Base-by-base conservation (phyloP, 2,888 invertebrate genomes). In the Meandrusa payeni region DNA sequence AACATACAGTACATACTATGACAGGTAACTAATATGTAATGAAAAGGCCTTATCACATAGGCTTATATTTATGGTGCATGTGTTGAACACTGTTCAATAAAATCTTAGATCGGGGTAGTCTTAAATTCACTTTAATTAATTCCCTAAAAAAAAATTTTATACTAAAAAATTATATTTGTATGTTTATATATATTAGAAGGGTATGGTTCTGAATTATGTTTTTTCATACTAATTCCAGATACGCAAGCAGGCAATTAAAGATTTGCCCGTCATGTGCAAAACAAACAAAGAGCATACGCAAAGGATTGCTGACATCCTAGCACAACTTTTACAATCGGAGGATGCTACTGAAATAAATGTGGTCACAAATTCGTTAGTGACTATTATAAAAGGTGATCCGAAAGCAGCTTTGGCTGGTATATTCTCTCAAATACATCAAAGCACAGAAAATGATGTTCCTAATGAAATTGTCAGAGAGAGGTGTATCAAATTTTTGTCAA, bases 171-270 rank as follows among this genome's bases (percentile, higher is more conserved):
- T n/a, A n/a, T n/a, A n/a, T n/a, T n/a, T n/a, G n/a, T n/a, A n/a
- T n/a, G n/a, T n/a, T n/a, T n/a, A n/a, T n/a, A n/a, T n/a, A n/a
- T n/a, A n/a, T n/a, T n/a, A n/a, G n/a, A n/a, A n/a, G n/a, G n/a
- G n/a, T n/a, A n/a, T n/a, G n/a, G n/a, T n/a, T n/a, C n/a, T n/a
- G n/a, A n/a, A n/a, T n/a, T n/a, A n/a, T n/a, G n/a, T n/a, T n/a
- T n/a, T n/a, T n/a, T n/a, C n/a, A n/a, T n/a, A n/a, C n/a, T n/a
- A n/a, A n/a, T n/a, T 74, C 36, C 69, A 97, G 97, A 97, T 97
- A 61, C 91, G 97, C 10, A 97, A 97, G 65, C 96, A 96, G 88
- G 97, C 97, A 6, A 97, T 97, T 55, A 97, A 96, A 80, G 95
- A 96, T 69, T 87, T 99, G 48, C 96, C 97, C 5, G 89, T 91